These are phyloP conservation scores for Ryuthela nishihirai DNA, from an alignment of 2,888 invertebrate species.

Conservation along the genomic window DNA sequence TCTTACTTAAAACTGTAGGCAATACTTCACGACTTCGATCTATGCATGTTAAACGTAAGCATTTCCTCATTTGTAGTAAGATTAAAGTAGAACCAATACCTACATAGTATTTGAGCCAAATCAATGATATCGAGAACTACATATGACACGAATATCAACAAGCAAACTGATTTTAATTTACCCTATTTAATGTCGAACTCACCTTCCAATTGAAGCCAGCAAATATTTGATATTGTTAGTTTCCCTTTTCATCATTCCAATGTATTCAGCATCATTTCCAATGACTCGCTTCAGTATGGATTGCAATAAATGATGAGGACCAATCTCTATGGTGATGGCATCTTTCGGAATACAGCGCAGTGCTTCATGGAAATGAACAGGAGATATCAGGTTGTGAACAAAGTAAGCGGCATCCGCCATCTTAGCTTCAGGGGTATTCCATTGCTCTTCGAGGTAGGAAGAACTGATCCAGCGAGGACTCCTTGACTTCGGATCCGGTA, in stretches of 20 bases:
- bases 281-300: conserved; percentile 85
- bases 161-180: no score
- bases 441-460: conserved; percentile 78
- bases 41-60: no score
- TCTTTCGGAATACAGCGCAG: conserved; percentile 76
- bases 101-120: no score
- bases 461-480: conserved; percentile 84
- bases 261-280: conserved; percentile 65
- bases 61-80: no score
- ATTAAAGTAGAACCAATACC: no score
- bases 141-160: no score
- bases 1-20: no score
- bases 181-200: no score
- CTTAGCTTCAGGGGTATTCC: conserved; percentile 71
- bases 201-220: conserved; percentile 23
- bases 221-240: conserved; percentile 64
- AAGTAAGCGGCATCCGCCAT: conserved; percentile 88
- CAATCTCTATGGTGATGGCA: conserved; percentile 86
- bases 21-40: no score
- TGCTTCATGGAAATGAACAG: conserved; percentile 87
- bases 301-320: conserved; percentile 90
- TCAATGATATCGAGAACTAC: no score
- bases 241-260: conserved; percentile 75
- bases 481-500: conserved; percentile 72
- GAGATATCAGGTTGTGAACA: conserved; percentile 89